Percentiles rank a stretch among this genome's conserved stretches.
Conservation (phyloP, 2,888 invertebrate genomes). For the Brachypalpus laphriformis region DNA sequence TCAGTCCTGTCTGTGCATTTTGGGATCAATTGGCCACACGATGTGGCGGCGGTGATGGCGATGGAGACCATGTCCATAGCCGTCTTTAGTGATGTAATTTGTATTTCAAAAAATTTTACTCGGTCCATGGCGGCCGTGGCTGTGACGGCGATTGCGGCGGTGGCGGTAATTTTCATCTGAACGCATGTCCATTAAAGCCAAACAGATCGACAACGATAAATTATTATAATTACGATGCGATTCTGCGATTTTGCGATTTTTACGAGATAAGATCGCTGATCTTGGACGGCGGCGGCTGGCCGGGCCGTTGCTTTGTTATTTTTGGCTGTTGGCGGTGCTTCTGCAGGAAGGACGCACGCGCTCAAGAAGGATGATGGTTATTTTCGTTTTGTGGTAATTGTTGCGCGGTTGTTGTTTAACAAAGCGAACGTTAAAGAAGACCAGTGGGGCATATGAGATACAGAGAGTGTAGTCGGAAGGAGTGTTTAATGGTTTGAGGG, state of each 20-base stretch:
- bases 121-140: no score
- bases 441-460: neutral
- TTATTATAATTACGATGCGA: conserved; percentile 59
- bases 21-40: conserved; percentile 33
- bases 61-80: conserved; percentile 15
- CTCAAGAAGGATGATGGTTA: neutral
- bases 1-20: conserved; percentile 1
- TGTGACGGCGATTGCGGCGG: neutral
- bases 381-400: conserved; percentile 2
- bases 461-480: neutral
- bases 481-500: neutral
- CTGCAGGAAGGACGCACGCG: neutral
- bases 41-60: neutral
- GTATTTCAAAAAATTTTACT: neutral
- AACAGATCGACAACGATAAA: conserved; percentile 62
- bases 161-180: conserved; percentile 47
- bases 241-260: conserved; percentile 47
- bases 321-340: neutral
- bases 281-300: neutral
- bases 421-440: neutral
- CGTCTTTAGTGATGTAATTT: conserved; percentile 35
- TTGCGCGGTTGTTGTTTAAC: neutral
- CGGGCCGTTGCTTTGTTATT: neutral
- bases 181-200: conserved; percentile 49
- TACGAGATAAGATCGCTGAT: conserved; percentile 48